Evolutionary conservation across 2,113 vertebrate genomes (phyloP), one percentile per base, ranked within the genome.

Genomic region (Chloropsis hardwickii): DNA sequence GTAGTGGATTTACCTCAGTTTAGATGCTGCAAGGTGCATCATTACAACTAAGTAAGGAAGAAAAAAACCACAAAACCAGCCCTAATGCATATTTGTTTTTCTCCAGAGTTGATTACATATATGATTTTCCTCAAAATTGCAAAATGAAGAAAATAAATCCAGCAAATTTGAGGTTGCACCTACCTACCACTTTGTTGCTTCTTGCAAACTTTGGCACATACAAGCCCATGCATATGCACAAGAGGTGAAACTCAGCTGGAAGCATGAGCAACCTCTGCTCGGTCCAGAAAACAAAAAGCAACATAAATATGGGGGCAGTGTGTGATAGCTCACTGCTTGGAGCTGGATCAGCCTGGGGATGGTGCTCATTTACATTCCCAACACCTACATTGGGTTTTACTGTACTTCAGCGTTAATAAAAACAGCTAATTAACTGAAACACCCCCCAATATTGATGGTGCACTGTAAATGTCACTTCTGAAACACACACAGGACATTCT

Each of bases 361-460:
- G 81, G 57, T 6, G 12, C 78, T 95, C 69, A 96, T 96, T 97
- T 95, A 76, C 53, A 94, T 91, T 97, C 93, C 85, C 83, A 89
- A 89, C 86, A 42, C 86, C 88, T 95, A 44, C 56, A 31, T 60
- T 51, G 47, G 71, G 56, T 96, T 97, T 96, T 95, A 96, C 83
- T 80, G 83, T 95, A 96, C 48, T 91, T 85, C 88, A 50, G 67
- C 33, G n/a, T 96, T 96, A 86, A 95, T 92, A 97, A 95, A 97
- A 97, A 92, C 24, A 39, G 82, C 72, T 95, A 97, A 95, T 96
- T 97, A 96, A 93, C 80, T 93, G 95, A 96, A 92, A 74, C 62
- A 84, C 64, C 92, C 92, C 87, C 85, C 76, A 81, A 57, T 96
- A 96, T 84, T 95, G 94, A 93, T 89, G 74, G 81, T 62, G 76